A percentile compares a stretch with the other conserved stretches of the same genome.
phyloP scores from a whole-genome alignment of 2,113 vertebrate species.

The Boleophthalmus pectinirostris region DNA sequence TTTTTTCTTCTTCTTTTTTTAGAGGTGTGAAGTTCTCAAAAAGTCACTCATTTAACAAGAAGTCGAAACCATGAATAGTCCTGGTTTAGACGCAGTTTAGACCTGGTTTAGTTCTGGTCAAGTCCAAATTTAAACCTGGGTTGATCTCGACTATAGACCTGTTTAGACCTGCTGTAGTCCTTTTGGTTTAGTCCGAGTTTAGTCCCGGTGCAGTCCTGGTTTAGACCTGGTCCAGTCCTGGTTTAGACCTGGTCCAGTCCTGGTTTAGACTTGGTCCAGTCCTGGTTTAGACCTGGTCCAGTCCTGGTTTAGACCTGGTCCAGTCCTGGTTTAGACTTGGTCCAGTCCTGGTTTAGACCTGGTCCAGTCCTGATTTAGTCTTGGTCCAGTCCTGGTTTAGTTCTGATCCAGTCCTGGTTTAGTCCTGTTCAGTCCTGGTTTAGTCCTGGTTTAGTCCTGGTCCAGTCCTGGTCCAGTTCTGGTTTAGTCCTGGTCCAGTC shows the following conservation, averaged over 20 bases:
- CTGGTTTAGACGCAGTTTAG: constrained; percentile 9
- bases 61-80: not conserved
- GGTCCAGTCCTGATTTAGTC: not conserved
- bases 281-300: not conserved
- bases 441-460: not conserved
- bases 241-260: not conserved
- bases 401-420: not conserved
- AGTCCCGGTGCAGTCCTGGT: not conserved
- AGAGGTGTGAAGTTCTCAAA: too few relatives aligned
- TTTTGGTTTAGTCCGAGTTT: not conserved
- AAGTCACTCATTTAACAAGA: too few relatives aligned
- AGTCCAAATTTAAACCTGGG: not conserved
- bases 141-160: not conserved
- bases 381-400: not conserved
- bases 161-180: not conserved
- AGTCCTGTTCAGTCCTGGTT: not conserved
- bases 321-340: not conserved
- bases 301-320: not conserved
- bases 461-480: not conserved
- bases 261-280: not conserved
- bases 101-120: constrained; percentile 7
- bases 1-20: too few relatives aligned
- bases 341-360: not conserved
- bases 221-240: not conserved
- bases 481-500: not conserved